Conservation (phyloP, 2,888 invertebrate species). For the Drosophila helvetica region DNA sequence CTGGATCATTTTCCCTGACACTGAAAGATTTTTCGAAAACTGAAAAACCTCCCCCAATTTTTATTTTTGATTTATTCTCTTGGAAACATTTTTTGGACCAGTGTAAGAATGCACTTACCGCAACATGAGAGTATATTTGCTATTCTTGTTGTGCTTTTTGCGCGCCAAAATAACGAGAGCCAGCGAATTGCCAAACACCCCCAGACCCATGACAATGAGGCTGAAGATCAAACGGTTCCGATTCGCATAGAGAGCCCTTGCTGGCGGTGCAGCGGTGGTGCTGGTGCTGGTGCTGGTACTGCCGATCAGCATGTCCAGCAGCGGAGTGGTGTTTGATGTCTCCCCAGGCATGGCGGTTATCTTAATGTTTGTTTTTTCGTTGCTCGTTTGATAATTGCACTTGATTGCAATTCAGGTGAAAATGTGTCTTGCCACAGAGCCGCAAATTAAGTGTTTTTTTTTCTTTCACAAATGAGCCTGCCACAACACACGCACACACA, state of each 20-base stretch:
- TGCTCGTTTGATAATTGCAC: conserved; percentile 20
- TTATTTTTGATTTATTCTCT: not conserved
- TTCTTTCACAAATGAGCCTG: conserved; percentile 25
- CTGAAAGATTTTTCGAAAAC: not conserved
- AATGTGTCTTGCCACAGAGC: conserved; percentile 27
- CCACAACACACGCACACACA: conserved; percentile 10
- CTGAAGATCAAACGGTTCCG: conserved; percentile 59
- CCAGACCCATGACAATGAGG: conserved; percentile 86
- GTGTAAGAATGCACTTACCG: conserved; percentile 73
- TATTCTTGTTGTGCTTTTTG: conserved; percentile 89
- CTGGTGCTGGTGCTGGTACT: conserved; percentile 8
- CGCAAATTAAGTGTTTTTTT: conserved; percentile 9
- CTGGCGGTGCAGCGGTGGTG: conserved; percentile 1
- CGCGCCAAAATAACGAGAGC: conserved; percentile 90
- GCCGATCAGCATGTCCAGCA: conserved; percentile 11
- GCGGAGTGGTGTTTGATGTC: conserved; percentile 39
- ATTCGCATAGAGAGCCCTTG: conserved; percentile 62
- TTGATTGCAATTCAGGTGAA: conserved; percentile 35
- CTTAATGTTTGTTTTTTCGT: not conserved
- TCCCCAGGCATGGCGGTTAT: conserved; percentile 27
- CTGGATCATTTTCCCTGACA: not conserved
- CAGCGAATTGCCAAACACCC: conserved; percentile 90
- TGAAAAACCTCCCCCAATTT: not conserved
- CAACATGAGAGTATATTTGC: conserved; percentile 90
- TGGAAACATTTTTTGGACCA: not conserved